Conservation (phyloP, 2,888 invertebrate genomes). For the Orchesella flavescens region DNA sequence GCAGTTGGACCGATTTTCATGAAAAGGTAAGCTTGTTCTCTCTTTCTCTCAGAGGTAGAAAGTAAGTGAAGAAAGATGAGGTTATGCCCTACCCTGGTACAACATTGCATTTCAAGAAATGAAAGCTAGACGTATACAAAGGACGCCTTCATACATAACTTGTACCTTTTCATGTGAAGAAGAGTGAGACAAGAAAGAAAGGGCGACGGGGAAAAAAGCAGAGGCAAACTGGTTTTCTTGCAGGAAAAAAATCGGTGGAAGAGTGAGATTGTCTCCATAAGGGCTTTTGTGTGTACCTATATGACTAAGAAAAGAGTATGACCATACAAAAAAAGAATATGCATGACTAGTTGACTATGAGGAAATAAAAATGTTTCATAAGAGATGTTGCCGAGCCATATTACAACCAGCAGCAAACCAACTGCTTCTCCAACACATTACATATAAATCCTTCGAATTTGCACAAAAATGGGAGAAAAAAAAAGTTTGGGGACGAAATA, state of each 20-base stretch:
- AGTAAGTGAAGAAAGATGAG: constrained; percentile 30
- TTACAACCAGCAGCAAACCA: no score
- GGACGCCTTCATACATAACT: not conserved
- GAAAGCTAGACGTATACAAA: not conserved
- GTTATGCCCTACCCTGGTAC: constrained; percentile 19
- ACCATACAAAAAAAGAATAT: no score
- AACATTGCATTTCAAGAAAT: constrained; percentile 9
- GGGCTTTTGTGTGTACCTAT: no score
- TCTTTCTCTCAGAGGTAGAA: not conserved
- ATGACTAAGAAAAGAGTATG: no score
- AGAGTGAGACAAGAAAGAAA: not conserved
- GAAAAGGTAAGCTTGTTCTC: not conserved
- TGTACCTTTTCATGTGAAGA: not conserved
- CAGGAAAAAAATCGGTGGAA: not conserved
- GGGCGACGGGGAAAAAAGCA: no score
- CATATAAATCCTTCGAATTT: not conserved
- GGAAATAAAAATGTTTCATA: no score
- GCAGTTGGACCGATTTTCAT: not conserved
- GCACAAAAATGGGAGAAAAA: not conserved
- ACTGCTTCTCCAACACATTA: no score
- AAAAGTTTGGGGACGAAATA: not conserved
- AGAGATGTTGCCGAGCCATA: no score
- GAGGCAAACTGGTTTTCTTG: no score
- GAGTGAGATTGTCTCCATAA: not conserved
- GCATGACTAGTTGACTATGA: no score